A percentile compares a stretch with the other conserved stretches of the same genome.
Evolutionary conservation across 2,113 vertebrate genomes (phyloP).

Genomic region (Eudyptes chrysolophus): DNA sequence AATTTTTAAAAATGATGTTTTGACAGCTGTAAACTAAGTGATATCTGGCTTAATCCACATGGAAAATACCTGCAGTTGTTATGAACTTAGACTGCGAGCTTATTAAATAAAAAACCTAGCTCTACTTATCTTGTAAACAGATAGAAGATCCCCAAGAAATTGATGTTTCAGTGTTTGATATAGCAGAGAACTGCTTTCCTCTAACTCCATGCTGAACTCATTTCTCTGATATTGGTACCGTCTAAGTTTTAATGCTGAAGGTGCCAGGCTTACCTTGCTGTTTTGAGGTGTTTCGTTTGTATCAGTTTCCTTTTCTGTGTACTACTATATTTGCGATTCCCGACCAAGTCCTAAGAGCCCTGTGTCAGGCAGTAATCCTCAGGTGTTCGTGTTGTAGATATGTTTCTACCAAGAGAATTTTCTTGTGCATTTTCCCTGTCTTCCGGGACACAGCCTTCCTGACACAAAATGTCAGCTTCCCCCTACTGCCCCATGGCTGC

Average conservation of each 20-base stretch:
- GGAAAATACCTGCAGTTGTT: background rate
- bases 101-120: background rate
- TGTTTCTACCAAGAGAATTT: background rate
- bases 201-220: rapidly evolving
- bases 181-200: background rate
- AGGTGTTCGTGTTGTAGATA: rapidly evolving
- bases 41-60: background rate
- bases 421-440: background rate
- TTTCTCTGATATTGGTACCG: rapidly evolving
- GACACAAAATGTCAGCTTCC: background rate
- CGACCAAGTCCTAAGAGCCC: background rate
- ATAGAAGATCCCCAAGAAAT: background rate
- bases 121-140: background rate
- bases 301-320: background rate
- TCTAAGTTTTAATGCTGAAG: background rate
- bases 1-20: background rate
- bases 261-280: background rate
- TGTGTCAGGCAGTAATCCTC: background rate
- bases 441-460: background rate
- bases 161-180: rapidly evolving
- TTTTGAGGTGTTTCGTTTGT: background rate
- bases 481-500: background rate
- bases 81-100: background rate
- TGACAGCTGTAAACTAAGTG: background rate
- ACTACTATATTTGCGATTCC: rapidly evolving